Percentiles rank a stretch among this genome's conserved stretches.
Conservation (phyloP, 1,140 invertebrate genomes). For the Lucilia cuprina region DNA sequence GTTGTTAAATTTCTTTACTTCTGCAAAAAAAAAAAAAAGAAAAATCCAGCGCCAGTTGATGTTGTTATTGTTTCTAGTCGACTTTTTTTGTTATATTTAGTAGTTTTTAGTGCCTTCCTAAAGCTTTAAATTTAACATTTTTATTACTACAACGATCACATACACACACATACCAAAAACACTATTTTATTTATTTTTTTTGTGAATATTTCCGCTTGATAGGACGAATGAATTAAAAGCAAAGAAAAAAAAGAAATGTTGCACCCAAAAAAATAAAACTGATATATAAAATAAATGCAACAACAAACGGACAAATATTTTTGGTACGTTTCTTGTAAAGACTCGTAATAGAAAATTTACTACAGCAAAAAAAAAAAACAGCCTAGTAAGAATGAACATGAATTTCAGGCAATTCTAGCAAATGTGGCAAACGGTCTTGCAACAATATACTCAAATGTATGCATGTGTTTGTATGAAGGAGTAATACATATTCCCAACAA, state of each 20-base stretch:
- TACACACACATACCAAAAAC: neutral
- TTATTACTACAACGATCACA: neutral
- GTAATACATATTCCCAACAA: too few species aligned
- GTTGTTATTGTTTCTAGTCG: neutral
- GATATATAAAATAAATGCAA: neutral
- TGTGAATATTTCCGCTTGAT: conserved; percentile 4
- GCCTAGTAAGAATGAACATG: neutral
- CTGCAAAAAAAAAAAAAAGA: too few species aligned
- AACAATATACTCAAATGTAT: too few species aligned
- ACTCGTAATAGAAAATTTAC: neutral
- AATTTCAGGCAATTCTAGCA: neutral
- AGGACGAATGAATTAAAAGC: neutral
- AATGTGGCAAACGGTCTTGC: neutral
- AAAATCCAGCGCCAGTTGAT: neutral
- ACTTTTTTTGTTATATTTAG: neutral
- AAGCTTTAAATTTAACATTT: conserved; percentile 18
- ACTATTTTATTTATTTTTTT: neutral
- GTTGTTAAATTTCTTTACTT: too few species aligned
- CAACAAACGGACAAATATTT: neutral
- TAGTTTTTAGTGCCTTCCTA: conserved; percentile 1
- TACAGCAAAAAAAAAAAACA: neutral
- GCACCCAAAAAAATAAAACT: neutral
- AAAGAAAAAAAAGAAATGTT: neutral
- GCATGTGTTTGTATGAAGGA: too few species aligned
- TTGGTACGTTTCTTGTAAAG: too few species aligned